phyloP scores from a whole-genome alignment of 2,888 invertebrate genomes.

The Cheilosia soror region DNA sequence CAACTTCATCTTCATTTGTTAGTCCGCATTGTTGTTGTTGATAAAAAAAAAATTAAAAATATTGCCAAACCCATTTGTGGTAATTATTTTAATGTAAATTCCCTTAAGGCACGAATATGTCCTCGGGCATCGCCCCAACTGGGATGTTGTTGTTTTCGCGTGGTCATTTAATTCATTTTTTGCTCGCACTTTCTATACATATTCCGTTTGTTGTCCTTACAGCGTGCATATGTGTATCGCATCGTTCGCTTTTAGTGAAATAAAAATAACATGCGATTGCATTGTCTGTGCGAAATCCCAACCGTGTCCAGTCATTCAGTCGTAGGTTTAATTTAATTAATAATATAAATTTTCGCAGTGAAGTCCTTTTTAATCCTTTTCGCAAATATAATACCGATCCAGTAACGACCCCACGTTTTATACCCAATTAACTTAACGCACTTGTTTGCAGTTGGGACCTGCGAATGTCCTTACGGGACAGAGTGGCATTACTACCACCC shows the following conservation, averaged over 20 bases:
- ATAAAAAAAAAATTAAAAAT: constrained; percentile 1
- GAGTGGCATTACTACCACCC: constrained; percentile 24
- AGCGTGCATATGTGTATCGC: constrained; percentile 4
- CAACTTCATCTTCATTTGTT: constrained; percentile 25
- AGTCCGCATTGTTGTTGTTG: neutral
- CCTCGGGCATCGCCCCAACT: constrained; percentile 76
- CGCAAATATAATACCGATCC: constrained; percentile 57
- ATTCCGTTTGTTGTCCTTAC: constrained; percentile 34
- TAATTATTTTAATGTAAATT: constrained; percentile 83
- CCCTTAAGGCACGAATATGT: constrained; percentile 78
- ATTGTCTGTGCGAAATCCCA: constrained; percentile 54
- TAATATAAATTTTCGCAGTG: constrained; percentile 71
- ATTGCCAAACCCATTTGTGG: constrained; percentile 81
- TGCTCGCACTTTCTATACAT: constrained; percentile 9
- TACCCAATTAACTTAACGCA: constrained; percentile 72
- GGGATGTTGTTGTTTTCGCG: constrained; percentile 72
- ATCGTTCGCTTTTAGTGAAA: constrained; percentile 30
- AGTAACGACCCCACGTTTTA: constrained; percentile 55
- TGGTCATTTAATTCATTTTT: constrained; percentile 66
- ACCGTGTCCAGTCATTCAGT: constrained; percentile 67
- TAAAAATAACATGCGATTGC: constrained; percentile 55
- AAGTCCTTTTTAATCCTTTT: constrained; percentile 72
- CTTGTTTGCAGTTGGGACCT: constrained; percentile 74
- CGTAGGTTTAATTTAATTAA: constrained; percentile 73
- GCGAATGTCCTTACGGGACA: constrained; percentile 43